Evolutionary conservation across 1,140 invertebrate genomes (phyloP), one percentile per base, ranked within the genome.

Genomic region (Oscheius sp.): DNA sequence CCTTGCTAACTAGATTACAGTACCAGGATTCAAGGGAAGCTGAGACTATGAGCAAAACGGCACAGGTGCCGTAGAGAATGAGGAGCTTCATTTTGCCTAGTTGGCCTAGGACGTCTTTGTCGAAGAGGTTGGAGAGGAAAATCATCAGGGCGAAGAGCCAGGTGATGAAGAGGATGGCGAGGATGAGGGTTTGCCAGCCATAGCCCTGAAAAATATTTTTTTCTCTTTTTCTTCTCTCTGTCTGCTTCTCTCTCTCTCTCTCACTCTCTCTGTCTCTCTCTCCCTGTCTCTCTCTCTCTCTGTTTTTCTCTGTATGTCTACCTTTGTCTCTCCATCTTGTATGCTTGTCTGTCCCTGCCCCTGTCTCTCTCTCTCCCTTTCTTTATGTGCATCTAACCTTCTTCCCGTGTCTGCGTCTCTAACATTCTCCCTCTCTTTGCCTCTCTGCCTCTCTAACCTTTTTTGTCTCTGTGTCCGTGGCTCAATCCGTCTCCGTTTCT

Each of bases 11-110:
- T 38, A 59, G 1, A 55, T 36, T 18, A 68, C 55, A 61, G 49
- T 68, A 68, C 67, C 67, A 68, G 13, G 67, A 68, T 23, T 68
- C 67, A n/a, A 68, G 45, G 28, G 67, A 68, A 23, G 67, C 67
- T 31, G 67, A 68, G 20, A 68, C 42, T 31, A 68, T 59, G 34
- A 68, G 67, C 32, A 20, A 38, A 7, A 35, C 49, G 32, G 35
- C 28, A 38, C 67, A 68, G 52, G 61, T 68, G 31, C 58, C 52
- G 26, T 68, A 68, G 34, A 68, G 36, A 32, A 68, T 68, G 52
- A 68, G 67, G 1, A 68, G 67, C 67, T 68, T 68, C 52, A 59
- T 59, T 49, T 68, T 68, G 34, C 67, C 67, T 2, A 68, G 52
- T 18, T 49, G 52, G 35, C 67, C 67, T 34, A 68, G 49, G 2